Percentiles rank a stretch among this genome's conserved stretches.
These are phyloP conservation scores for Rhagophthalmus giganteus DNA, from an alignment of 2,888 invertebrate genomes.

Conservation along the genomic window DNA sequence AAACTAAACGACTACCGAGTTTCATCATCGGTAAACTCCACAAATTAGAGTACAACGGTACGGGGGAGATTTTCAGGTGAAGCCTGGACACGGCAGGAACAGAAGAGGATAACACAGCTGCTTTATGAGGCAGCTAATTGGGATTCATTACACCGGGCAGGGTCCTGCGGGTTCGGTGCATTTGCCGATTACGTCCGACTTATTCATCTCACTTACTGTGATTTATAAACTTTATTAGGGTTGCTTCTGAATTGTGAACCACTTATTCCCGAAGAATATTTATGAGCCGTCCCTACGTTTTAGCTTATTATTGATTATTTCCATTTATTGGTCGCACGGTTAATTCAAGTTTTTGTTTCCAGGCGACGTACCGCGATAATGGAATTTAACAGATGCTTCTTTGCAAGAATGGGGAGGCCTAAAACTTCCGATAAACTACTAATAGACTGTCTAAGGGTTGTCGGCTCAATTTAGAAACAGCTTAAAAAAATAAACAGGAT, in stretches of 20 bases:
- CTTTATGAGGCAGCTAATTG: slow-evolving; percentile 50
- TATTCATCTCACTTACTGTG: slow-evolving; percentile 50
- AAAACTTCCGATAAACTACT: too few species aligned
- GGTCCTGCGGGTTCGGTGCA: slow-evolving; percentile 47
- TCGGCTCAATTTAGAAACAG: too few species aligned
- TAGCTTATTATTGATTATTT: slow-evolving; percentile 27
- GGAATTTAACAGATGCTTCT: too few species aligned
- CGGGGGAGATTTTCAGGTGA: slow-evolving; percentile 32
- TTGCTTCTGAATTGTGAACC: slow-evolving; percentile 40
- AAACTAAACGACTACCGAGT: too few species aligned
- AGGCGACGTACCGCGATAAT: too few species aligned
- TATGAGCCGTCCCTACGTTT: slow-evolving; percentile 18
- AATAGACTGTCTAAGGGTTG: too few species aligned
- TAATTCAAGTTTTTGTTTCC: too few species aligned
- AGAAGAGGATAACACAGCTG: slow-evolving; percentile 35
- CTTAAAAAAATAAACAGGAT: too few species aligned
- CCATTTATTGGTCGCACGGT: slow-evolving; percentile 23
- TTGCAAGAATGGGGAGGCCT: too few species aligned
- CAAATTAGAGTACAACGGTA: slow-evolving; percentile 29
- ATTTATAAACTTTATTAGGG: slow-evolving; percentile 50
- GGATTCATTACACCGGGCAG: slow-evolving; percentile 49
- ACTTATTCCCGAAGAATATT: slow-evolving; percentile 31
- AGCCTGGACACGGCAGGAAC: slow-evolving; percentile 29
- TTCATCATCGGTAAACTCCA: slow-evolving; percentile 8
- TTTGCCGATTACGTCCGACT: slow-evolving; percentile 48